Evolutionary conservation across 2,888 invertebrate genomes (phyloP), one percentile per base, ranked within the genome.

Genomic region (Hylaea fasciaria): DNA sequence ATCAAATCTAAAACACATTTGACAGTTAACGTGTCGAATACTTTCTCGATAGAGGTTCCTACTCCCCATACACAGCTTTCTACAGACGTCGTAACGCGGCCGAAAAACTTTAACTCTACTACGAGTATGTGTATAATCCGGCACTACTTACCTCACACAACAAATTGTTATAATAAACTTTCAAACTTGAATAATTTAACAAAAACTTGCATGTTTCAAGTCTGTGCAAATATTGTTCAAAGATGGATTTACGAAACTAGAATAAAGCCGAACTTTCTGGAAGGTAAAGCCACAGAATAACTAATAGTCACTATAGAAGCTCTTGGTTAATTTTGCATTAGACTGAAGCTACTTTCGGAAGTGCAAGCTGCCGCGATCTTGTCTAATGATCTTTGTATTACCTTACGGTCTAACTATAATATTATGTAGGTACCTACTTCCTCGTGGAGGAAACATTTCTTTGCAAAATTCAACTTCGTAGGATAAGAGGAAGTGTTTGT

Each of bases 321-420:
- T 82, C 70, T 54, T 78, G 80, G 80, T 85, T 85, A 86, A 87
- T 85, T 83, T 83, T 78, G 76, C 86, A 81, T 87, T 85, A 85
- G 82, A 79, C 80, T 81, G 75, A 78, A 83, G 82, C 76, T 76
- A 78, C 80, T 80, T 78, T 80, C 77, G 74, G 71, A 69, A 64
- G 80, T 82, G 66, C 82, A 80, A 79, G 82, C 79, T 85, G 79
- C 78, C 82, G 83, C 83, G 7, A 43, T 43, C 47, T 53, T 8
- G 11, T 75, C 81, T 87, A 87, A 87, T 85, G 86, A 81, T 82
- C 76, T 81, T 84, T 80, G 79, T 80, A 86, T 85, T 83, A 80
- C 79, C 72, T 14, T 9, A 13, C 5, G 17, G 43, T 17, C 14
- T 16, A 16, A 17, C 11, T 43, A 41, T n/a, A n/a, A n/a, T n/a